Conservation (phyloP, 2,113 vertebrate genomes). For the Gymnorhina tibicen region DNA sequence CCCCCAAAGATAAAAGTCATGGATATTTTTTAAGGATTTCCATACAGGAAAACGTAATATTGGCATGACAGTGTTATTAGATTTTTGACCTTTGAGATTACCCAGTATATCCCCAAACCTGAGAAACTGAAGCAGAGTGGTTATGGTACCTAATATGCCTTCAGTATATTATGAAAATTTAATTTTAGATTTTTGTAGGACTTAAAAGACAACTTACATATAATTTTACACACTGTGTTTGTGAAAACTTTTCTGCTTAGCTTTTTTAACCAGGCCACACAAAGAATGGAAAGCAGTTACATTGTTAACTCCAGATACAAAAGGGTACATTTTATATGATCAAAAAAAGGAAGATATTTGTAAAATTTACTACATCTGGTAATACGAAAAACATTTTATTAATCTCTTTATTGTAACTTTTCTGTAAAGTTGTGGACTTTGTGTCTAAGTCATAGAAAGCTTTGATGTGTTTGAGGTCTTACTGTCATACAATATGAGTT, state of each 20-base stretch:
- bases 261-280: neutral
- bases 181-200: neutral
- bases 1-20: neutral
- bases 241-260: neutral
- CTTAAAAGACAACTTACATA: neutral
- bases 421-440: neutral
- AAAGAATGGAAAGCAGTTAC: neutral
- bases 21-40: neutral
- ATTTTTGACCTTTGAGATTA: neutral
- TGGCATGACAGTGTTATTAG: neutral
- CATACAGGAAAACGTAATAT: neutral
- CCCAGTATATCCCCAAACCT: neutral
- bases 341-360: neutral
- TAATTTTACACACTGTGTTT: neutral
- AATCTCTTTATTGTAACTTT: neutral
- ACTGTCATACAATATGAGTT: neutral
- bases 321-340: neutral
- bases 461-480: neutral
- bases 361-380: neutral
- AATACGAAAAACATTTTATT: neutral
- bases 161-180: neutral
- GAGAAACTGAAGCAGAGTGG: neutral
- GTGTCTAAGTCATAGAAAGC: neutral
- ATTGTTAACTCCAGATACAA: neutral
- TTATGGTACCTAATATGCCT: neutral